Evolutionary conservation across 2,113 vertebrate species (phyloP).

Genomic region (Arvicanthis niloticus): DNA sequence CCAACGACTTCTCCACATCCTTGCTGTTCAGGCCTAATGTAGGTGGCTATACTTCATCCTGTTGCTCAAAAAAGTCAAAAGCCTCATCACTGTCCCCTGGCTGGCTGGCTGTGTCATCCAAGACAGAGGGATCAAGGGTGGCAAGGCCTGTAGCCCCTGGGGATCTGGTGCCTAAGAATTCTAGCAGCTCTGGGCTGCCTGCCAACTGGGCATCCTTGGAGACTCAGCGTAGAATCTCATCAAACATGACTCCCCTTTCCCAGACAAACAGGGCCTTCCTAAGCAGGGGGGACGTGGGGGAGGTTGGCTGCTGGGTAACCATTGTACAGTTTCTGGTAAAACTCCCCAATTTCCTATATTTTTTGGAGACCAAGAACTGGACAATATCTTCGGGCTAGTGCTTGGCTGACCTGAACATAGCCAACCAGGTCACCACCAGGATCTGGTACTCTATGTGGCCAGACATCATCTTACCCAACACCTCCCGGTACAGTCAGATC

Average conservation of each 20-base stretch:
- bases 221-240: constrained; percentile 89
- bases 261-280: constrained; percentile 91
- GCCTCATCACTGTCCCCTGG: constrained; percentile 75
- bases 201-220: constrained; percentile 88
- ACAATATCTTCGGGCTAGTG: constrained; percentile 91
- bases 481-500: constrained; percentile 92
- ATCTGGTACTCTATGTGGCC: constrained; percentile 94
- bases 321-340: constrained; percentile 87
- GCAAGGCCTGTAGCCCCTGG: constrained; percentile 77
- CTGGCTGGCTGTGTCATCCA: constrained; percentile 82
- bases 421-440: constrained; percentile 89
- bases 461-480: constrained; percentile 91
- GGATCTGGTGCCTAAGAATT: constrained; percentile 90
- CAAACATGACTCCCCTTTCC: constrained; percentile 88
- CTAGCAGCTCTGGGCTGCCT: constrained; percentile 88
- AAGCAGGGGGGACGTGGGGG: constrained; percentile 87
- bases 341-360: constrained; percentile 93
- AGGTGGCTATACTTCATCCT: constrained; percentile 73
- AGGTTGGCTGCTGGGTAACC: constrained; percentile 84
- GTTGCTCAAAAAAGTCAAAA: constrained; percentile 90
- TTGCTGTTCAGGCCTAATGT: neutral
- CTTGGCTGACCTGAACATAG: constrained; percentile 91
- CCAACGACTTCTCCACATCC: constrained; percentile 22
- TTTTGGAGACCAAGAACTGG: constrained; percentile 93
- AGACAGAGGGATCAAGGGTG: constrained; percentile 79